Base-by-base conservation (phyloP, 2,113 vertebrate genomes). In the Chitala chitala region DNA sequence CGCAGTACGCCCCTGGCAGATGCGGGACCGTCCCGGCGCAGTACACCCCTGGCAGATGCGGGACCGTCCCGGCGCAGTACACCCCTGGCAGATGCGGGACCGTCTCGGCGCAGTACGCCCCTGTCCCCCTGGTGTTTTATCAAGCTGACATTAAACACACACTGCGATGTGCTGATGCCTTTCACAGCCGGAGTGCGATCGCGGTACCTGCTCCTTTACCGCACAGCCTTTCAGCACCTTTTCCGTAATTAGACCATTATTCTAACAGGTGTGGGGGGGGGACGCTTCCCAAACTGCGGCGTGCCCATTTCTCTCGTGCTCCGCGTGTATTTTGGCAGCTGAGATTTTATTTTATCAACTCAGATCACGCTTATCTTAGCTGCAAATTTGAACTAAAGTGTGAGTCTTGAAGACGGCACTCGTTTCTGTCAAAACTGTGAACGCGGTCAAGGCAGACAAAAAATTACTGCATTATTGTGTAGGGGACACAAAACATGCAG, bases 191-290 rank as follows among this genome's bases (percentile, higher is more conserved):
- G 81, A 69, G 85, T 87, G 88, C 86, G 89, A 85, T 86, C 82
- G 82, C 84, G 87, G 84, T 86, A 86, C 77, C 85, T 79, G 78
- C 84, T 81, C 85, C 82, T 86, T 81, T 78, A 59, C 36, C 79
- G 38, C 81, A 72, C 84, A 86, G 85, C 29, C 77, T 83, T 86
- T 88, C 86, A 82, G 84, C 87, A 86, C 86, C 85, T 89, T 82
- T 85, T 87, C 85, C 84, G 86, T 89, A 90, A 91, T 90, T 88
- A 90, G 87, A 90, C 75, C 81, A 90, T 87, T 89, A 89, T 82
- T 87, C 83, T 85, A 84, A 81, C 87, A 90, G 85, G 85, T 89
- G n/a, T n/a, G n/a, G n/a, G n/a, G n/a, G n/a, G n/a, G 85, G 76
- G 75, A 75, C 77, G 86, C 76, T 82, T 87, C 85, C 74, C 82